Percentiles rank a stretch among this genome's conserved stretches.
Evolutionary conservation across 1,140 invertebrate species (phyloP).

Genomic region (Coelopa frigida): DNA sequence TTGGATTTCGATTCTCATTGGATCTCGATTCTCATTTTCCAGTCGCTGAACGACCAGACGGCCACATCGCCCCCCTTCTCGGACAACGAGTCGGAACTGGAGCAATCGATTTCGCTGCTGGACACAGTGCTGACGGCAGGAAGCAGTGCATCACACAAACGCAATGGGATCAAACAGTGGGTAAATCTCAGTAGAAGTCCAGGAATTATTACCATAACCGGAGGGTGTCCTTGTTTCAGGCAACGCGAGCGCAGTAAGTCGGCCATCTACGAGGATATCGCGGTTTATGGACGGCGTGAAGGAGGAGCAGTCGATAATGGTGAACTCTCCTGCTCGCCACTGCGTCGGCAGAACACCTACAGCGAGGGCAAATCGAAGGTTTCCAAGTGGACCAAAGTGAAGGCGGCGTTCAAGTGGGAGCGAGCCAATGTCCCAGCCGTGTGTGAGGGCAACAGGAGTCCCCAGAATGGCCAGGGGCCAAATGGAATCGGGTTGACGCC

Average conservation of each 20-base stretch:
- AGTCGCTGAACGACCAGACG: no score
- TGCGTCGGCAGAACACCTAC: slow-evolving; percentile 37
- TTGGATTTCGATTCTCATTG: no score
- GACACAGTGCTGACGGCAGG: slow-evolving; percentile 48
- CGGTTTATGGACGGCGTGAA: slow-evolving; percentile 26
- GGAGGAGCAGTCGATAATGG: not conserved
- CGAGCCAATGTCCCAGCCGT: slow-evolving; percentile 49
- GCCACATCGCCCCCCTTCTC: slow-evolving; percentile 15
- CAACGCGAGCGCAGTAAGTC: slow-evolving; percentile 47
- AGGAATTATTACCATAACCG: not conserved
- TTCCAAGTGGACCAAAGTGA: slow-evolving; percentile 76
- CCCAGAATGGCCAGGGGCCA: slow-evolving; percentile 42
- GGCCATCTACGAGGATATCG: slow-evolving; percentile 43
- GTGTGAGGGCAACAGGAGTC: slow-evolving; percentile 29
- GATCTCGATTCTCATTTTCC: no score
- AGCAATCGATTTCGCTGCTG: slow-evolving; percentile 52
- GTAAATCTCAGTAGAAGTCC: slow-evolving; percentile 11
- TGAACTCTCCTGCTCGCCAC: no score
- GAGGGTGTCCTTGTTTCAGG: slow-evolving; percentile 12
- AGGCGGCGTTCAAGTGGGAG: slow-evolving; percentile 72
- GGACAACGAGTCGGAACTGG: slow-evolving; percentile 51
- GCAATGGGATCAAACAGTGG: slow-evolving; percentile 46
- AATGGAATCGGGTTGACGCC: slow-evolving; percentile 30
- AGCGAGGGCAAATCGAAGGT: slow-evolving; percentile 42
- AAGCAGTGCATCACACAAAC: slow-evolving; percentile 44